Evolutionary conservation across 2,888 invertebrate species (phyloP), one percentile per base, ranked within the genome.

Genomic region (Rhagium mordax): DNA sequence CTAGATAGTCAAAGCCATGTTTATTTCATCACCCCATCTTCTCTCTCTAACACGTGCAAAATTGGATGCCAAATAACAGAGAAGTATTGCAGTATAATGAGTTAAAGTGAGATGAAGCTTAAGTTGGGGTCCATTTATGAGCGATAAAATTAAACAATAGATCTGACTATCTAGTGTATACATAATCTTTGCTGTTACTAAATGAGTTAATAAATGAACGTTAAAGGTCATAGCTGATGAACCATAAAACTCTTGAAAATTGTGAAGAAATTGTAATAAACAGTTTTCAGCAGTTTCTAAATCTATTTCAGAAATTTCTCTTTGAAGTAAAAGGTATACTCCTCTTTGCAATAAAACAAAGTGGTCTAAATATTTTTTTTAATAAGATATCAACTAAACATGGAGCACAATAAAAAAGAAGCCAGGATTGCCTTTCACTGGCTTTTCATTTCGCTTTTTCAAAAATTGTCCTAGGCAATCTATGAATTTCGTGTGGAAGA

Each of bases 361-460:
- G 59, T 27, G 29, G 15, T 59, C 29, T 59, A 29, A 59, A 59
- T 59, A 59, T 29, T 59, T 59, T 59, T 29, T 15, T 59, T 57
- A 18, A 4, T 29, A 29, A 33, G 29, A 59, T 59, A 16, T 33
- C 29, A 59, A 33, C 15, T 33, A 59, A 33, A 59, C 59, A 59
- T 59, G 59, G 59, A 33, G 33, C 59, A 29, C 13, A 33, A 29
- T 59, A 59, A 59, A 59, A 59, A 33, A 29, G 59, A 33, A 33
- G 29, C 59, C 59, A 59, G 18, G 59, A 59, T 29, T 29, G 27
- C 29, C 59, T 29, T 59, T 59, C 29, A 29, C 59, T 59, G n/a
- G 59, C 59, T 59, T 59, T 59, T 29, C 59, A 59, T 29, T 59
- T 59, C 29, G 59, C 59, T 59, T 59, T 59, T 59, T 59, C 59